Evolutionary conservation across 2,888 invertebrate genomes (phyloP).

Genomic region (Drosophila mimetica): DNA sequence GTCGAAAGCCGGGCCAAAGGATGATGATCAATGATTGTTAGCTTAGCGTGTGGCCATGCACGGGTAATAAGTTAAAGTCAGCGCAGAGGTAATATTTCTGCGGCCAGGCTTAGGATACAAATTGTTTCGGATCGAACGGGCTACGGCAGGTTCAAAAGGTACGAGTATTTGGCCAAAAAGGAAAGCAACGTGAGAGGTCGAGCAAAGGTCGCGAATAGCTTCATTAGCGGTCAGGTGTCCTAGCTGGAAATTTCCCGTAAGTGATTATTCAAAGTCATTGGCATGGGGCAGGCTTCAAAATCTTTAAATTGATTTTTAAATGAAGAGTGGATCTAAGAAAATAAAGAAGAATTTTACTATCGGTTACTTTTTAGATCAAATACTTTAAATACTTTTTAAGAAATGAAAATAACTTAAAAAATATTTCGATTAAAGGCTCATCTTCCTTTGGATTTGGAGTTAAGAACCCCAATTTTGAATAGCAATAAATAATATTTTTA

Average conservation of each 20-base stretch:
- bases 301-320: background rate
- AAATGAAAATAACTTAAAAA: no score
- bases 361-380: no score
- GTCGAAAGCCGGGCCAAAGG: slow-evolving; percentile 45
- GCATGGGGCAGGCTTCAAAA: no score
- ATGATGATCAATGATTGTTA: slow-evolving; percentile 77
- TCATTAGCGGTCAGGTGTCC: slow-evolving; percentile 18
- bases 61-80: slow-evolving; percentile 52
- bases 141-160: slow-evolving; percentile 19
- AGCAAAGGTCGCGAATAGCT: slow-evolving; percentile 17
- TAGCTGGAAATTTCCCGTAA: background rate
- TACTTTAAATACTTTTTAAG: no score
- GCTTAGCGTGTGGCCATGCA: slow-evolving; percentile 73
- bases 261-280: slow-evolving; percentile 5
- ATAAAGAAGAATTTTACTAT: no score
- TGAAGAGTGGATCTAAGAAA: background rate
- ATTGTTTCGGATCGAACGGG: slow-evolving; percentile 39
- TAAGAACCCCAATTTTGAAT: background rate
- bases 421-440: background rate
- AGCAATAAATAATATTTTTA: background rate
- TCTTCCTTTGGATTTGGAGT: no score
- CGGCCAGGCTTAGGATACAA: slow-evolving; percentile 45
- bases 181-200: slow-evolving; percentile 42
- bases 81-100: slow-evolving; percentile 38
- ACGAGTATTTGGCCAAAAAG: slow-evolving; percentile 28